Evolutionary conservation across 2,113 vertebrate species (phyloP).

Genomic region (Peromyscus leucopus): DNA sequence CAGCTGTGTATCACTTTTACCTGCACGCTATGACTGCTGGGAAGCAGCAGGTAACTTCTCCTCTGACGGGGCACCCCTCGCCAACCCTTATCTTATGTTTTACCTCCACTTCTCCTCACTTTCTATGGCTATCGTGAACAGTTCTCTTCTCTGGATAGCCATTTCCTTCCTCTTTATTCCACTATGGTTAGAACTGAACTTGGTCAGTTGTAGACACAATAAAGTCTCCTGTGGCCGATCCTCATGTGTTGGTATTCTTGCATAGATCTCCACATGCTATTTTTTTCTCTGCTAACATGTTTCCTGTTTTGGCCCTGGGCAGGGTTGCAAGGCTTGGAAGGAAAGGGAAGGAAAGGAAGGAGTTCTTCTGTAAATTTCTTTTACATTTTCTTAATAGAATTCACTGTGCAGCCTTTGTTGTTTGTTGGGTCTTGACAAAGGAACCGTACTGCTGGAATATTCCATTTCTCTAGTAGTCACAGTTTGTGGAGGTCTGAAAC

Average conservation of each 20-base stretch:
- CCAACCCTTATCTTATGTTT: not conserved
- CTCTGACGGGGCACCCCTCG: not conserved
- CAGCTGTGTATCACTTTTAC: no score
- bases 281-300: not conserved
- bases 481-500: not conserved
- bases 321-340: not conserved
- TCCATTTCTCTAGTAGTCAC: not conserved
- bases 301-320: constrained; percentile 16
- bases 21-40: not conserved
- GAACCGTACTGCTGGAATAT: not conserved
- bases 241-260: not conserved
- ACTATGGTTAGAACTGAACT: constrained; percentile 7
- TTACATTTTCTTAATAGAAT: not conserved
- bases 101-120: not conserved
- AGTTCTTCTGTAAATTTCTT: not conserved
- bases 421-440: not conserved
- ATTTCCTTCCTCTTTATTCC: constrained; percentile 4
- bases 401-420: not conserved
- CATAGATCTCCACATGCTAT: not conserved
- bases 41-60: not conserved
- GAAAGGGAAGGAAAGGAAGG: not conserved
- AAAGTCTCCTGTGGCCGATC: not conserved
- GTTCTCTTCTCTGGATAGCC: not conserved
- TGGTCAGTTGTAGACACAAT: not conserved
- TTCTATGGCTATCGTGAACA: not conserved